These are phyloP conservation scores for Gortyna flavago DNA, from an alignment of 2,888 invertebrate species.

Conservation along the genomic window DNA sequence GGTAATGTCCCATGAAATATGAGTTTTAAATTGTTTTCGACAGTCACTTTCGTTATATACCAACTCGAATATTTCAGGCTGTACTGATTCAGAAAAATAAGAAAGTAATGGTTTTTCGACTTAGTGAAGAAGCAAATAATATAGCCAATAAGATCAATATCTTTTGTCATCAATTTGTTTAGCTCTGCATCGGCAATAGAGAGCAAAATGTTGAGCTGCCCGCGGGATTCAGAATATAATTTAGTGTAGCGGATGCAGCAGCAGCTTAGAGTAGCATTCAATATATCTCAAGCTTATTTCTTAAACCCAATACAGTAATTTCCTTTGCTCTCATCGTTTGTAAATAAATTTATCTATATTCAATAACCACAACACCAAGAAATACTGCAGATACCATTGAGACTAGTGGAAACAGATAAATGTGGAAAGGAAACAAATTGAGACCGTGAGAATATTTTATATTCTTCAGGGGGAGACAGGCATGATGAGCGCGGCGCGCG, in stretches of 20 bases:
- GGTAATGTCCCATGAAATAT: constrained; percentile 64
- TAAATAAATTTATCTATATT: constrained; percentile 31
- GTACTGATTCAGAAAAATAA: background rate
- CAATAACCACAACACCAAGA: constrained; percentile 37
- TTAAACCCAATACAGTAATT: constrained; percentile 10
- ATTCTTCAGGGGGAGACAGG: constrained; percentile 68
- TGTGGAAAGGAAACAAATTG: constrained; percentile 74
- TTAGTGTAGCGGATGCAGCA: constrained; percentile 16
- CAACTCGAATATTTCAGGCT: constrained; percentile 17
- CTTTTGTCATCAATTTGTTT: constrained; percentile 25
- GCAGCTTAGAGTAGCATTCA: constrained; percentile 1
- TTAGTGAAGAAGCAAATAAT: background rate
- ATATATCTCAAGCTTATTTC: constrained; percentile 38
- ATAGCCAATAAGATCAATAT: too few species aligned
- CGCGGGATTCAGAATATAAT: constrained; percentile 17
- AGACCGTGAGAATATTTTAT: constrained; percentile 76
- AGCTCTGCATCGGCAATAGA: constrained; percentile 5
- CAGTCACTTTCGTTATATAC: constrained; percentile 22
- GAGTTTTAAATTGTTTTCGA: constrained; percentile 60
- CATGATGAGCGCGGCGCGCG: constrained; percentile 55
- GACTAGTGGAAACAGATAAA: constrained; percentile 67
- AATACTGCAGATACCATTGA: constrained; percentile 60
- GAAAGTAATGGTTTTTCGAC: background rate
- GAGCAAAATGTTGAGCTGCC: constrained; percentile 15
- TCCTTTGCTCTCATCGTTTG: constrained; percentile 14